Percentiles rank a stretch among this genome's conserved stretches.
Conservation (phyloP, 2,113 vertebrate genomes). For the Psammodynastes pulverulentus region DNA sequence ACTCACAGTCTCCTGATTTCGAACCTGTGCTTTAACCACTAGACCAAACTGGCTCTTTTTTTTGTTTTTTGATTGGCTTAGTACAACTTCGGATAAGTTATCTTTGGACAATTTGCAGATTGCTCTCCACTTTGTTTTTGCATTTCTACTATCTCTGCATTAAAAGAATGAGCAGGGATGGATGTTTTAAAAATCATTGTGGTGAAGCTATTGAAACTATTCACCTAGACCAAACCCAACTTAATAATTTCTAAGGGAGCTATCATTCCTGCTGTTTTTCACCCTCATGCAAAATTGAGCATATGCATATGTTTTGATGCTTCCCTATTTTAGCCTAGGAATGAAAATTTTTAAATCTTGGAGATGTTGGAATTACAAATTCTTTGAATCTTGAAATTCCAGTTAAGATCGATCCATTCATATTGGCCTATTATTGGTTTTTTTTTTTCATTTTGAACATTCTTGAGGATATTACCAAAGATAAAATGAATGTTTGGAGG, state of each 20-base stretch:
- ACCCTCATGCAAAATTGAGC: not conserved
- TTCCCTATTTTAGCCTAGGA: not conserved
- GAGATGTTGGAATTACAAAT: not conserved
- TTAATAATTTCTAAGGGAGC: not conserved
- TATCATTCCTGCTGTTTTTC: not conserved
- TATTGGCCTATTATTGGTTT: not conserved
- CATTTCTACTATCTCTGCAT: not conserved
- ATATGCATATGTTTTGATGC: not conserved
- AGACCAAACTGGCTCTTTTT: not conserved
- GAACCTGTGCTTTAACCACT: not conserved
- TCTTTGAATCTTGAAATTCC: not conserved
- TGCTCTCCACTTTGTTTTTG: not conserved
- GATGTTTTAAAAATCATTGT: not conserved
- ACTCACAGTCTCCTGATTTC: not conserved
- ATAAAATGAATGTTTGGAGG: not conserved
- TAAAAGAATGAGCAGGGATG: not conserved
- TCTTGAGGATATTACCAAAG: not conserved
- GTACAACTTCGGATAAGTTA: not conserved
- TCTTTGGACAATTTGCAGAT: not conserved
- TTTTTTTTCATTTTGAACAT: not conserved
- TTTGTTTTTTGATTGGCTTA: not conserved
- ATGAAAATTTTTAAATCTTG: not conserved
- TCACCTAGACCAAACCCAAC: not conserved
- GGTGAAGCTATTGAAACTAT: not conserved
- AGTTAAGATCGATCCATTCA: not conserved